Evolutionary conservation across 1,140 invertebrate species (phyloP), one percentile per base, ranked within the genome.

Genomic region (Ladona fulva): DNA sequence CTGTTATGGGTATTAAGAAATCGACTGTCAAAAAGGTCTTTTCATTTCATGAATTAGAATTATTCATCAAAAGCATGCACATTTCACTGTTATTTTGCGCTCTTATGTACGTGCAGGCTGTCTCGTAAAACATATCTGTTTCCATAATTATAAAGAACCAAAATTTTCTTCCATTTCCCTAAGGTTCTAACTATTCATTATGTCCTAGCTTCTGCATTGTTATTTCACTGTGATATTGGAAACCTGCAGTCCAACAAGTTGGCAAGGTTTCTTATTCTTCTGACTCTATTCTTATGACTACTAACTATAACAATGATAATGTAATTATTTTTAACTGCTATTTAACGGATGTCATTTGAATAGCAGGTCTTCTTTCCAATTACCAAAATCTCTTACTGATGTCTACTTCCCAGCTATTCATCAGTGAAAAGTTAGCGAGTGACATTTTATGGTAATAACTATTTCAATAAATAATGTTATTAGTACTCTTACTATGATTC

Each of bases 201-300:
- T 66, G 52, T 66, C 52, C 52, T 76, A 42, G 25, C 42, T 76
- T 76, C 25, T 76, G 75, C 75, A 76, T 76, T 76, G 75, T 29
- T 76, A 76, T 76, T 76, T 29, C 75, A 76, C 75, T 76, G 75
- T 76, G 75, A 76, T 76, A 76, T 76, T 37, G 14, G 52, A 66
- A 66, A 66, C 52, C 52, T 66, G n/a, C n/a, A 66, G 52, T 66
- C 52, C n/a, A 22, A 66, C 52, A 66, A 66, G 52, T 66, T 16
- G 52, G n/a, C 52, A 19, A 19, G 52, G 52, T 66, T 66, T 66
- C 52, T 66, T 22, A 66, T 66, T 66, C 52, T 66, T 66, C 52
- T 66, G 52, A 66, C 52, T 19, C 52, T 66, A 66, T 66, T 66
- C 52, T 66, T 66, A 66, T 66, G 52, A 66, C 14, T 22, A 66